phyloP scores from a whole-genome alignment of 2,113 vertebrate species.

The Prietella phreatophila region DNA sequence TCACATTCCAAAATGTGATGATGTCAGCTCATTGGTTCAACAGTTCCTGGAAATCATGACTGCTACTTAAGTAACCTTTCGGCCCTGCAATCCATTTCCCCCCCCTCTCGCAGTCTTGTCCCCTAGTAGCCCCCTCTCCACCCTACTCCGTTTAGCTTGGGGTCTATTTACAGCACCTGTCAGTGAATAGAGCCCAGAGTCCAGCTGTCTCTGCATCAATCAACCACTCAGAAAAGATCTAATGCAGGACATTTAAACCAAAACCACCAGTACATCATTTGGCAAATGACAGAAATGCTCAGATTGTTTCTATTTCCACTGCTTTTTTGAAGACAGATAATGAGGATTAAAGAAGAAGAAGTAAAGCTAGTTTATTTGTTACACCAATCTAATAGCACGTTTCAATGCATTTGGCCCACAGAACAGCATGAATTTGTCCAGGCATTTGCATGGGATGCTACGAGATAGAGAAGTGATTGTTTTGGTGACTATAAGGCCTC shows the following conservation, averaged over 20 bases:
- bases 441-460: background rate
- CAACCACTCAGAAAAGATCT: slow-evolving; percentile 47
- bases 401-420: background rate
- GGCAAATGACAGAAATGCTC: background rate
- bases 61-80: slow-evolving; percentile 30
- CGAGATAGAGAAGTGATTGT: background rate
- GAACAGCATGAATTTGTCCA: background rate
- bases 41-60: slow-evolving; percentile 18
- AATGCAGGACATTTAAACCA: slow-evolving; percentile 11
- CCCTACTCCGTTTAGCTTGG: slow-evolving; percentile 21
- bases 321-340: background rate
- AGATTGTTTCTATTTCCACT: background rate
- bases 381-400: background rate
- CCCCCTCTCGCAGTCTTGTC: background rate
- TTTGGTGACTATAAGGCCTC: background rate
- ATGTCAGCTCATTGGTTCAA: background rate
- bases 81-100: background rate
- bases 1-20: slow-evolving; percentile 19
- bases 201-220: slow-evolving; percentile 73
- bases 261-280: slow-evolving; percentile 20
- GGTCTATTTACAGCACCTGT: slow-evolving; percentile 74
- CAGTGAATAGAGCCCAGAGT: slow-evolving; percentile 61
- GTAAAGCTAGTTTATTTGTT: background rate
- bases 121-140: slow-evolving; percentile 18
- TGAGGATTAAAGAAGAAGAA: background rate